These are phyloP conservation scores for Athetis lepigone DNA, from an alignment of 2,888 invertebrate genomes.

Conservation along the genomic window DNA sequence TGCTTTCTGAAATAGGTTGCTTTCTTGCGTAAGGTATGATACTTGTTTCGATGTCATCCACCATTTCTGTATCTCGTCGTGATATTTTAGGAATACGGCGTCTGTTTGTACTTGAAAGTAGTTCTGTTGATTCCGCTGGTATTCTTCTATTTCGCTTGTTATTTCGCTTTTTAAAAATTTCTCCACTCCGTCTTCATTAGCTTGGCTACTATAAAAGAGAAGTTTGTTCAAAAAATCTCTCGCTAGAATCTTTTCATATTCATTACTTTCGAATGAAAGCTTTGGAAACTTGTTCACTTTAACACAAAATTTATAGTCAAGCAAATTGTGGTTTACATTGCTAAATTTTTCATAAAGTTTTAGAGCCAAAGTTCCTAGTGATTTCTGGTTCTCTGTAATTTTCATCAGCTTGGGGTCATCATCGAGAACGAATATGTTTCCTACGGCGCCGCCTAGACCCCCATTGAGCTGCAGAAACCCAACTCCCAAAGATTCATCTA, in stretches of 20 bases:
- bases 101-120: background rate
- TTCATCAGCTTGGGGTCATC: conserved; percentile 6
- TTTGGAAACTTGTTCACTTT: background rate
- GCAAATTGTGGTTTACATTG: background rate
- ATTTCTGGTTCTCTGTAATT: background rate
- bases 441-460: conserved; percentile 4
- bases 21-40: background rate
- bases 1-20: background rate
- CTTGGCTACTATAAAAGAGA: background rate
- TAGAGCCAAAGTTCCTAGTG: background rate
- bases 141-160: conserved; percentile 1
- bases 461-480: conserved; percentile 2
- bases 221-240: conserved; percentile 4
- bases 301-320: background rate
- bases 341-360: background rate
- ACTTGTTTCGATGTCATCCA: background rate
- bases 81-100: background rate
- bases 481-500: background rate
- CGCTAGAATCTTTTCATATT: conserved; percentile 1
- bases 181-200: background rate
- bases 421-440: conserved; percentile 7
- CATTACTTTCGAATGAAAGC: background rate
- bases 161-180: background rate
- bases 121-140: background rate
- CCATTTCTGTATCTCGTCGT: conserved; percentile 6